Evolutionary conservation across 2,888 invertebrate genomes (phyloP).

Genomic region (Andrena praecox): DNA sequence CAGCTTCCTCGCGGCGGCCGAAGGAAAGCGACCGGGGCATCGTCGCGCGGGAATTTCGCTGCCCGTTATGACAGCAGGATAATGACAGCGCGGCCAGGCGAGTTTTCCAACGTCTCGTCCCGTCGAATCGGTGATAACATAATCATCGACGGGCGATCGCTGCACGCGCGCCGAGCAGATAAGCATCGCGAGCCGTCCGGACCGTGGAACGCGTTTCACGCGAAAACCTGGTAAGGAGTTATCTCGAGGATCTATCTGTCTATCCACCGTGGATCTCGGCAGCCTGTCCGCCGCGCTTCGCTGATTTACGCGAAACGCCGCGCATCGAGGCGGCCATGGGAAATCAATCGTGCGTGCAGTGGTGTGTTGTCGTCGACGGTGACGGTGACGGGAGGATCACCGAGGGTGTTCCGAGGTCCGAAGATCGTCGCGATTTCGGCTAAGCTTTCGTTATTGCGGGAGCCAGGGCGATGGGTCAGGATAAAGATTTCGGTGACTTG

Average conservation of each 20-base stretch:
- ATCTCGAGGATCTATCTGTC: conserved; percentile 34
- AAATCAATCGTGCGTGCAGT: conserved; percentile 19
- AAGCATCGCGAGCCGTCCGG: conserved; percentile 31
- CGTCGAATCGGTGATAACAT: conserved; percentile 49
- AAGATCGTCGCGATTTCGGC: no score
- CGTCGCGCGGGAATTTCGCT: background rate
- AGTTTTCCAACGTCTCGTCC: conserved; percentile 7
- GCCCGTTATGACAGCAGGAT: background rate
- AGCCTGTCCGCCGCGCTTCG: conserved; percentile 34
- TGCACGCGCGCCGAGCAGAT: conserved; percentile 17
- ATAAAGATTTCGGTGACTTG: no score
- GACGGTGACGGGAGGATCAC: background rate
- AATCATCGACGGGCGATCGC: conserved; percentile 52
- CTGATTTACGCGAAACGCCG: conserved; percentile 20
- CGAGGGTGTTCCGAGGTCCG: no score
- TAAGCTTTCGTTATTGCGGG: no score
- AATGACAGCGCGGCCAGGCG: conserved; percentile 9
- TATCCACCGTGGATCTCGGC: conserved; percentile 26
- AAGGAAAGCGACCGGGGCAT: background rate
- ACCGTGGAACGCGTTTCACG: conserved; percentile 39
- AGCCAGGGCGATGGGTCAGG: no score
- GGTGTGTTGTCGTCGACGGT: background rate
- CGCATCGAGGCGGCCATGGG: background rate
- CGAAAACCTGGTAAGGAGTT: conserved; percentile 44
- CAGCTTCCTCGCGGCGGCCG: conserved; percentile 1